A percentile compares a stretch with the other conserved stretches of the same genome.
phyloP scores from a whole-genome alignment of 2,888 invertebrate species.

The Drosophila diplacantha region DNA sequence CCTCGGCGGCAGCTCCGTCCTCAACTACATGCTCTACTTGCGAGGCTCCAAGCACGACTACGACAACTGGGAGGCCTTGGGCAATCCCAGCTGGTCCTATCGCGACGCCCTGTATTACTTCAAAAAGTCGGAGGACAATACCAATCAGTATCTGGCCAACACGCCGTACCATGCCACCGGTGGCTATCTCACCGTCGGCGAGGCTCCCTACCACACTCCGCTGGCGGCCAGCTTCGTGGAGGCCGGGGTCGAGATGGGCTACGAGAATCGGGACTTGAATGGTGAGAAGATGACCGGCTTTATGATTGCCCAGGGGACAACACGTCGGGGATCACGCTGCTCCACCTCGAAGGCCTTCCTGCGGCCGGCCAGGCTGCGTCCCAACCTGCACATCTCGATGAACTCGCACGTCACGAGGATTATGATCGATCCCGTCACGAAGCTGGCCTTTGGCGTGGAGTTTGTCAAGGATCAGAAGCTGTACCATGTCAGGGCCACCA shows the following conservation, averaged over 20 bases:
- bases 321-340: slow-evolving; percentile 88
- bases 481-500: slow-evolving; percentile 86
- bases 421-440: slow-evolving; percentile 85
- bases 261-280: slow-evolving; percentile 91
- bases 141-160: slow-evolving; percentile 88
- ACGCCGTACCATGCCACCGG: slow-evolving; percentile 89
- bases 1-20: slow-evolving; percentile 91
- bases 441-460: slow-evolving; percentile 89
- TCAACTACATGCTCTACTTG: slow-evolving; percentile 95
- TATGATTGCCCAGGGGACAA: slow-evolving; percentile 91
- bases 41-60: slow-evolving; percentile 94
- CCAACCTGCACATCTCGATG: slow-evolving; percentile 91
- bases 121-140: slow-evolving; percentile 94
- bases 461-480: slow-evolving; percentile 86
- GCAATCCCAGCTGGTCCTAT: slow-evolving; percentile 93
- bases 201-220: slow-evolving; percentile 92
- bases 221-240: slow-evolving; percentile 89
- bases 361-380: slow-evolving; percentile 86
- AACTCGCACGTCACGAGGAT: slow-evolving; percentile 88
- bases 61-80: slow-evolving; percentile 91
- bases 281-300: slow-evolving; percentile 92
- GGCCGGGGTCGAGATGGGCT: slow-evolving; percentile 90
- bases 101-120: slow-evolving; percentile 89
- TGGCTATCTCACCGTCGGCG: slow-evolving; percentile 89
- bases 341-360: slow-evolving; percentile 93